Conservation (phyloP, 2,888 invertebrate genomes). For the Thysanoteuthis rhombus region DNA sequence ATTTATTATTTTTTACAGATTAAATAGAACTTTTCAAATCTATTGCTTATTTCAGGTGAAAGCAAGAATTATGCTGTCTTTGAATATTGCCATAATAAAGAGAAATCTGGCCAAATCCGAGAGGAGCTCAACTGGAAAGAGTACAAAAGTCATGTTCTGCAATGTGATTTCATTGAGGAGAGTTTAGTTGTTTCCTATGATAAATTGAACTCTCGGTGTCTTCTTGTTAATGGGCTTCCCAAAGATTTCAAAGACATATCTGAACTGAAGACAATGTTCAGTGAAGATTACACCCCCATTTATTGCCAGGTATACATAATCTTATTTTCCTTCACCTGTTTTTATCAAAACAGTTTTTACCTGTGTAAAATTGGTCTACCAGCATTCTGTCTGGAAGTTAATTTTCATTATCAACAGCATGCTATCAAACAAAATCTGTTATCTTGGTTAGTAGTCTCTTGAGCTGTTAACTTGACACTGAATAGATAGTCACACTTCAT, state of each 20-base stretch:
- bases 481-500: too few species aligned
- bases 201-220: conserved; percentile 71
- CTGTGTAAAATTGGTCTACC: too few species aligned
- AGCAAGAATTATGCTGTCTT: conserved; percentile 73
- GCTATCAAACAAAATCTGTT: too few species aligned
- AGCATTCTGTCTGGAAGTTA: too few species aligned
- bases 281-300: conserved; percentile 69
- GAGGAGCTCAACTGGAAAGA: conserved; percentile 68
- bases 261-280: conserved; percentile 70
- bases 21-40: neutral
- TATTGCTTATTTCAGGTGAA: conserved; percentile 63
- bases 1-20: conserved; percentile 18
- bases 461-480: too few species aligned
- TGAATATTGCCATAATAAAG: conserved; percentile 70
- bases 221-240: conserved; percentile 71
- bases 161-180: conserved; percentile 71
- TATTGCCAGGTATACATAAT: conserved; percentile 70
- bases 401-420: too few species aligned
- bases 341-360: too few species aligned
- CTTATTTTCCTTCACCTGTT: neutral
- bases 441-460: too few species aligned
- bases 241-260: conserved; percentile 70
- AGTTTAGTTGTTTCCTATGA: conserved; percentile 66
- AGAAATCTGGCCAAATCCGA: conserved; percentile 70
- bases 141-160: conserved; percentile 65